Conservation (phyloP, 2,888 invertebrate genomes). For the Drosophila ustulata region DNA sequence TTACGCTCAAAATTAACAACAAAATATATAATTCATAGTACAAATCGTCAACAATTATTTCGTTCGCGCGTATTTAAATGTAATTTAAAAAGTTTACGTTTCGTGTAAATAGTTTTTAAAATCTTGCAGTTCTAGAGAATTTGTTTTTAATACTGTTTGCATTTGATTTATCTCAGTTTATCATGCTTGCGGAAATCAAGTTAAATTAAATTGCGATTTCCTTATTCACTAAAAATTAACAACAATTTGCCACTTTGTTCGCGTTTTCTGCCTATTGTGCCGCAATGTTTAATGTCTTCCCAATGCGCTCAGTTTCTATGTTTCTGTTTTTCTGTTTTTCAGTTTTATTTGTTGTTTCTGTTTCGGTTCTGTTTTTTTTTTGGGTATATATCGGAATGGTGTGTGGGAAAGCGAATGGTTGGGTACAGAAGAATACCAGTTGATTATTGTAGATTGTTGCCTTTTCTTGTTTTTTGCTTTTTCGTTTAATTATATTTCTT, state of each 20-base stretch:
- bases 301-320: constrained; percentile 38
- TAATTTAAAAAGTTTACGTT: constrained; percentile 33
- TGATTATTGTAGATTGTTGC: constrained; percentile 48
- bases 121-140: constrained; percentile 26
- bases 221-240: constrained; percentile 53
- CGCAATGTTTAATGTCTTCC: constrained; percentile 34
- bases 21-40: constrained; percentile 56
- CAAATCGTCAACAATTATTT: constrained; percentile 49
- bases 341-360: constrained; percentile 22
- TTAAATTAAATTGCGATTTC: constrained; percentile 36
- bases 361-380: constrained; percentile 45
- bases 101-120: constrained; percentile 65
- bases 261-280: constrained; percentile 42
- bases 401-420: constrained; percentile 52
- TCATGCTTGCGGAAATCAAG: constrained; percentile 38
- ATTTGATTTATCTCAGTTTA: constrained; percentile 32
- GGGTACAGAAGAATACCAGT: constrained; percentile 67
- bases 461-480: constrained; percentile 21
- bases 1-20: constrained; percentile 73
- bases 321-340: constrained; percentile 37
- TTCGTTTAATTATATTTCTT: constrained; percentile 31
- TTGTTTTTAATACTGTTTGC: constrained; percentile 56
- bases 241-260: constrained; percentile 74
- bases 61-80: constrained; percentile 14
- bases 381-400: constrained; percentile 42